Conservation (phyloP, 2,888 invertebrate genomes). For the Nemotelus nigrinus region DNA sequence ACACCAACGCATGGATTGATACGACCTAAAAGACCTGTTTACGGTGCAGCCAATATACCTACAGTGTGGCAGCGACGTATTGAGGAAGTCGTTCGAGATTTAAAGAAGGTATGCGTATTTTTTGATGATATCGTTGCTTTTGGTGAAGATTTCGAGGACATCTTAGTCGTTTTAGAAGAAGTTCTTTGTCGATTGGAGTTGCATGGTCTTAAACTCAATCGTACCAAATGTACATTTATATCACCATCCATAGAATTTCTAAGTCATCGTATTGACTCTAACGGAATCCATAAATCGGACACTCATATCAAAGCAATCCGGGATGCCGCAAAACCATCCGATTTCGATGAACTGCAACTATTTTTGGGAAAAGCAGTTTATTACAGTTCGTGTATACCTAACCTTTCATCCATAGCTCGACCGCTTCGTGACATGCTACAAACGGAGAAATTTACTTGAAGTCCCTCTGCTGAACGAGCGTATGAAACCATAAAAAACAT, state of each 20-base stretch:
- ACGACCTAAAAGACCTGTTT: slow-evolving; percentile 1
- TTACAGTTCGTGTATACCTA: slow-evolving; percentile 8
- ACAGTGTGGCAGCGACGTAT: slow-evolving; percentile 48
- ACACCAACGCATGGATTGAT: slow-evolving; percentile 44
- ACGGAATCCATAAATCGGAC: slow-evolving; percentile 45
- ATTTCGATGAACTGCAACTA: slow-evolving; percentile 9
- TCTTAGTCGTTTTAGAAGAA: neutral
- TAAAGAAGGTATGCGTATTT: slow-evolving; percentile 38
- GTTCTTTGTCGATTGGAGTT: neutral
- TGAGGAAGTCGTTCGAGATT: slow-evolving; percentile 38
- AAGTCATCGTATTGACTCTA: slow-evolving; percentile 43
- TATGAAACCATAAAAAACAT: neutral
- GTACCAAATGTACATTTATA: slow-evolving; percentile 32
- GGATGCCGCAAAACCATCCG: slow-evolving; percentile 39
- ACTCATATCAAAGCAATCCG: slow-evolving; percentile 46
- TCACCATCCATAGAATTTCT: slow-evolving; percentile 45
- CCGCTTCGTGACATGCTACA: slow-evolving; percentile 13
- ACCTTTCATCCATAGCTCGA: slow-evolving; percentile 3
- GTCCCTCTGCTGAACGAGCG: neutral
- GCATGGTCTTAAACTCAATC: slow-evolving; percentile 43
- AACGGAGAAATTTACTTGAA: neutral
- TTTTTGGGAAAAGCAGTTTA: slow-evolving; percentile 27
- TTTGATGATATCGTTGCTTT: slow-evolving; percentile 47
- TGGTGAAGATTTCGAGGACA: slow-evolving; percentile 44
- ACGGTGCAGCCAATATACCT: slow-evolving; percentile 45